These are phyloP conservation scores for Scatophagus argus DNA, from an alignment of 2,113 vertebrate genomes.

Conservation along the genomic window DNA sequence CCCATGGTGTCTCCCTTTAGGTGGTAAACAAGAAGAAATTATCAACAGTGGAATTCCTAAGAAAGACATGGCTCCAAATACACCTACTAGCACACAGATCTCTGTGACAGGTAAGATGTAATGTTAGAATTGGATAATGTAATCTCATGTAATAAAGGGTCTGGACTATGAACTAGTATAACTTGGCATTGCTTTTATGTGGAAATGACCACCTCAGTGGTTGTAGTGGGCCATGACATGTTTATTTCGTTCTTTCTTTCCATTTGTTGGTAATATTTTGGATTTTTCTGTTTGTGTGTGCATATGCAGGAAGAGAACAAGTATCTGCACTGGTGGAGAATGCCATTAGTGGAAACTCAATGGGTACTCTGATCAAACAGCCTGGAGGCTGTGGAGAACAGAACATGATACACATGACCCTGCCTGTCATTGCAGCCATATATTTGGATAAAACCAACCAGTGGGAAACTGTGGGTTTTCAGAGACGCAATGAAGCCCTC, in stretches of 20 bases:
- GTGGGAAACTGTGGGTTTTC: slow-evolving; percentile 72
- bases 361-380: slow-evolving; percentile 46
- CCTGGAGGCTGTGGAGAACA: slow-evolving; percentile 76
- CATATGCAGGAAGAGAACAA: slow-evolving; percentile 49
- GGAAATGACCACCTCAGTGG: neutral
- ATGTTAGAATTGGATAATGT: too few species aligned
- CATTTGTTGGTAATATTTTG: too few species aligned
- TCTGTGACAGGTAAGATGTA: slow-evolving; percentile 76
- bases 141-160: too few species aligned
- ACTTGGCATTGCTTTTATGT: too few species aligned
- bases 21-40: slow-evolving; percentile 48
- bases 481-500: slow-evolving; percentile 61
- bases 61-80: slow-evolving; percentile 63
- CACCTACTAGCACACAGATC: slow-evolving; percentile 66
- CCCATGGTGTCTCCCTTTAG: slow-evolving; percentile 23
- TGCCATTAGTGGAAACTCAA: slow-evolving; percentile 64
- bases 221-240: too few species aligned
- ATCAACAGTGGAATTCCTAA: slow-evolving; percentile 49
- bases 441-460: slow-evolving; percentile 82
- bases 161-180: too few species aligned
- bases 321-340: slow-evolving; percentile 54
- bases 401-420: slow-evolving; percentile 73
- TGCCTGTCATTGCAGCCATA: slow-evolving; percentile 72
- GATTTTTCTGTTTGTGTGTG: neutral
- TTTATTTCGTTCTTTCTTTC: neutral